phyloP scores from a whole-genome alignment of 2,888 invertebrate species.

The Rutpela maculata region DNA sequence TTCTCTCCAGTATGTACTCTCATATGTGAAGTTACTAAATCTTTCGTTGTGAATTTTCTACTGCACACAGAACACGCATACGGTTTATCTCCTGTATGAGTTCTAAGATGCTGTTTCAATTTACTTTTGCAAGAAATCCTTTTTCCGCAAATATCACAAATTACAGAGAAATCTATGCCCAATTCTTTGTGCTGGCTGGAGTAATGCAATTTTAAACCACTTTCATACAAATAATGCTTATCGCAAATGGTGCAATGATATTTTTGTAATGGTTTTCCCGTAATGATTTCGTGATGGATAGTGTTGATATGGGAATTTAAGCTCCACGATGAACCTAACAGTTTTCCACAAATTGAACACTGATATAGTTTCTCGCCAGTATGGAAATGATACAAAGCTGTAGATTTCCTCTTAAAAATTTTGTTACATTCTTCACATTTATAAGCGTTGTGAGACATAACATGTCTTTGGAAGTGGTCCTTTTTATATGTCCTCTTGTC shows the following conservation, averaged over 20 bases:
- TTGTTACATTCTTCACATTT: conserved; percentile 68
- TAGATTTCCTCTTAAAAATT: conserved; percentile 60
- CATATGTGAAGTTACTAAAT: conserved; percentile 66
- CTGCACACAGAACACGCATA: conserved; percentile 68
- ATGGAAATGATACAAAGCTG: conserved; percentile 55
- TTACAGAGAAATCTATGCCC: conserved; percentile 74
- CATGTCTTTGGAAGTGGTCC: conserved; percentile 68
- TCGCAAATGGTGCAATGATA: conserved; percentile 74
- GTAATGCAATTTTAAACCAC: conserved; percentile 71
- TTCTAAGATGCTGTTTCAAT: conserved; percentile 64
- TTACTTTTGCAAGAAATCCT: conserved; percentile 58
- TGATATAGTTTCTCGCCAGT: conserved; percentile 66
- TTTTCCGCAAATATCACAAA: conserved; percentile 61
- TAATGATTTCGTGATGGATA: conserved; percentile 71
- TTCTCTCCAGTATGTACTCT: conserved; percentile 65
- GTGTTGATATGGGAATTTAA: conserved; percentile 58
- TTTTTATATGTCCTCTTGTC: conserved; percentile 54
- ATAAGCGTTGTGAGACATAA: conserved; percentile 69
- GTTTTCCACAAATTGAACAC: conserved; percentile 62
- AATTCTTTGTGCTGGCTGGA: conserved; percentile 59
- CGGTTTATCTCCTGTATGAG: conserved; percentile 68
- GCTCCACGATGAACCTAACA: conserved; percentile 61
- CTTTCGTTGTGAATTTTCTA: conserved; percentile 68
- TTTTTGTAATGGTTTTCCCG: conserved; percentile 65
- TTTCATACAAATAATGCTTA: conserved; percentile 67